Evolutionary conservation across 1,140 invertebrate genomes (phyloP).

Genomic region (Heliconius eleuchia): DNA sequence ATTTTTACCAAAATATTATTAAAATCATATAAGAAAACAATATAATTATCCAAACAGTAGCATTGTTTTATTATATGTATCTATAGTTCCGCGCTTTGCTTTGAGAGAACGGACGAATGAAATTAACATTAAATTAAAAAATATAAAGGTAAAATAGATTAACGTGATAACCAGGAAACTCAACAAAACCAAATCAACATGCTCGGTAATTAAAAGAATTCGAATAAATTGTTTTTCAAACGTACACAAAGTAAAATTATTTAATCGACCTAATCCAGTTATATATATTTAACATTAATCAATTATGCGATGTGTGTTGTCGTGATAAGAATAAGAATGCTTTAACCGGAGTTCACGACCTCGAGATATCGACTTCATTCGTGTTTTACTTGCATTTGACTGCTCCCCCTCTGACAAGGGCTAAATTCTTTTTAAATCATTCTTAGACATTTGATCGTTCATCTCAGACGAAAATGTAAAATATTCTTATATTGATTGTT

Average conservation of each 20-base stretch:
- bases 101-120: too few relatives aligned
- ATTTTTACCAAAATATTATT: too few relatives aligned
- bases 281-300: not conserved
- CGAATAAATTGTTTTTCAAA: too few relatives aligned
- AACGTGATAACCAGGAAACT: too few relatives aligned
- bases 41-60: too few relatives aligned
- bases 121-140: too few relatives aligned
- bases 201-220: too few relatives aligned
- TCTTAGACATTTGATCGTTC: not conserved
- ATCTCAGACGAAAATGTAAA: not conserved
- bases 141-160: too few relatives aligned
- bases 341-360: not conserved
- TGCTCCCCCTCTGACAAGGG: not conserved
- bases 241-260: not conserved
- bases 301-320: not conserved
- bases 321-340: not conserved
- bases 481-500: not conserved
- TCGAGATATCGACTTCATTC: not conserved
- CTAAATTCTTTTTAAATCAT: not conserved
- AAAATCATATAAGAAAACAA: too few relatives aligned
- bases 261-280: not conserved
- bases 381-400: slow-evolving; percentile 12
- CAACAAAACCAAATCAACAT: too few relatives aligned
- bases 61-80: too few relatives aligned
- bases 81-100: too few relatives aligned